A percentile compares a stretch with the other conserved stretches of the same genome.
Conservation (phyloP, 2,113 vertebrate genomes). For the Donacobius atricapilla region DNA sequence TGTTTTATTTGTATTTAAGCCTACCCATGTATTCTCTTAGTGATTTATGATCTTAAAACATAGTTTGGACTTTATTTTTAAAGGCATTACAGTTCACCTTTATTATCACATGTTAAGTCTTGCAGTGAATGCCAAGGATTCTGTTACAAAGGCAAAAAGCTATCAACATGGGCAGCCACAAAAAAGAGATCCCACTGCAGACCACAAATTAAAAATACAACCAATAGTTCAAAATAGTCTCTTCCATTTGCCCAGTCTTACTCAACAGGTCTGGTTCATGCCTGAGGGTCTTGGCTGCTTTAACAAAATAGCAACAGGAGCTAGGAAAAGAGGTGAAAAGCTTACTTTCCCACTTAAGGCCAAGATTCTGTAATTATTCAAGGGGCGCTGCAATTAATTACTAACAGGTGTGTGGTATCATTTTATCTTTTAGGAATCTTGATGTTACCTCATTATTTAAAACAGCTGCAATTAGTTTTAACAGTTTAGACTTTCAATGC, state of each 20-base stretch:
- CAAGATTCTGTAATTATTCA: neutral
- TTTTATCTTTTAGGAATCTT: neutral
- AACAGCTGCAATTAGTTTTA: neutral
- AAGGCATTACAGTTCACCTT: neutral
- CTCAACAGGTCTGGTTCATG: neutral
- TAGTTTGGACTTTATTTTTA: neutral
- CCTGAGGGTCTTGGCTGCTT: neutral
- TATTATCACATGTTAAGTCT: neutral
- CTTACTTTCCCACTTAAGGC: neutral
- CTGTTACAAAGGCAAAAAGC: neutral
- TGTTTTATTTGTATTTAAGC: constrained; percentile 42
- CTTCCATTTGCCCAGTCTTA: neutral
- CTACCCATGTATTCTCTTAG: neutral
- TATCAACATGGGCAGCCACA: neutral
- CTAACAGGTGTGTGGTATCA: neutral
- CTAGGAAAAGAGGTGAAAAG: constrained; percentile 1
- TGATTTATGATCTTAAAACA: constrained; percentile 14
- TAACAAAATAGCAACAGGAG: neutral
- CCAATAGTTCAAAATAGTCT: neutral
- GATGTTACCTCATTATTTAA: neutral
- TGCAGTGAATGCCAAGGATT: neutral
- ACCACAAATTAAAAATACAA: neutral
- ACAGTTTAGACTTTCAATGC: neutral
- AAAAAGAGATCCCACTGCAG: neutral
- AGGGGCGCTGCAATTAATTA: neutral